These are phyloP conservation scores for Calypte anna DNA, from an alignment of 2,113 vertebrate species.

Conservation along the genomic window DNA sequence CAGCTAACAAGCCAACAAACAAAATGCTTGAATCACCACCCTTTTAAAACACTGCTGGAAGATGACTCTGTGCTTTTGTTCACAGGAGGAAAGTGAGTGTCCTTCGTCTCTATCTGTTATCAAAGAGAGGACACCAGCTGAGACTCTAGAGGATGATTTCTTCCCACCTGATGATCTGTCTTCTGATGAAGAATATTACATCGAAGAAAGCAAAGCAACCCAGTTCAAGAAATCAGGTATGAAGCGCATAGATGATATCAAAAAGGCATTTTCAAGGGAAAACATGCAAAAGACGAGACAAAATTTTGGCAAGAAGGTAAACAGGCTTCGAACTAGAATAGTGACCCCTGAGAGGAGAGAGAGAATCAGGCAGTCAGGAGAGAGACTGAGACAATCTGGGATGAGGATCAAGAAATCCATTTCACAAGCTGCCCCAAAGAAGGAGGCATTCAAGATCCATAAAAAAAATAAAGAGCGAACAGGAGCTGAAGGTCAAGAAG, in stretches of 20 bases:
- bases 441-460: constrained; percentile 86
- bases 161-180: constrained; percentile 91
- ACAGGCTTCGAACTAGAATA: constrained; percentile 90
- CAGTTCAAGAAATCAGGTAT: constrained; percentile 89
- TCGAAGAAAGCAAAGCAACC: constrained; percentile 84
- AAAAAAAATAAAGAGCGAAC: constrained; percentile 85
- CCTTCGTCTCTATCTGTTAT: constrained; percentile 88
- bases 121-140: constrained; percentile 76
- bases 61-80: constrained; percentile 55
- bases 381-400: constrained; percentile 88
- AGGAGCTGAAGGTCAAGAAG: constrained; percentile 85
- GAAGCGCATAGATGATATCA: constrained; percentile 90
- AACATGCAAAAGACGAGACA: constrained; percentile 92
- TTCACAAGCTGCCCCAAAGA: constrained; percentile 87
- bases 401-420: constrained; percentile 90
- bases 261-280: constrained; percentile 95
- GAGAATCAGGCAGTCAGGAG: constrained; percentile 89
- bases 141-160: constrained; percentile 80
- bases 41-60: not conserved
- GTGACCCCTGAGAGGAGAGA: constrained; percentile 91
- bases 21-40: not conserved
- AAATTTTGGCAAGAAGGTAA: constrained; percentile 90
- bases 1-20: not conserved
- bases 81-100: constrained; percentile 87
- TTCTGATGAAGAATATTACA: constrained; percentile 93